phyloP scores from a whole-genome alignment of 1,140 invertebrate genomes.

The Heliconius himera region DNA sequence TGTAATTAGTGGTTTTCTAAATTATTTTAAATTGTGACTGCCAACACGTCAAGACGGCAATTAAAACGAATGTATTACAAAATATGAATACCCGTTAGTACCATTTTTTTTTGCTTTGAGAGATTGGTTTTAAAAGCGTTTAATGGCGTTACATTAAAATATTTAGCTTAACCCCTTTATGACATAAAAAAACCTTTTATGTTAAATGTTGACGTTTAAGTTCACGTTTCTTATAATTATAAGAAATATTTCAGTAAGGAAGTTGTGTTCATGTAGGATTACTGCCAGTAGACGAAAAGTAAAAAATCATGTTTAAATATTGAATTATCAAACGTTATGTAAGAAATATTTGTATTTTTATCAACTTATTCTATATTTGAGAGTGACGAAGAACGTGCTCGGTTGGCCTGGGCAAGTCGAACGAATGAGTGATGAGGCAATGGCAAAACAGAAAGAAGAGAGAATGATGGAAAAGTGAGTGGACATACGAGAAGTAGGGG shows the following conservation, averaged over 20 bases:
- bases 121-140: slow-evolving; percentile 1
- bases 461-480: no score
- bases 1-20: not conserved
- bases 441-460: no score
- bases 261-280: not conserved
- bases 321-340: no score
- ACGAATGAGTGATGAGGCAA: no score
- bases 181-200: not conserved
- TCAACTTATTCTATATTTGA: no score
- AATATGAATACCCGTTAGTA: not conserved
- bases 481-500: no score
- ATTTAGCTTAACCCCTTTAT: not conserved
- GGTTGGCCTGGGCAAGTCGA: no score
- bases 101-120: not conserved
- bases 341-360: no score
- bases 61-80: not conserved
- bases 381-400: no score
- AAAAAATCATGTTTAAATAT: not conserved
- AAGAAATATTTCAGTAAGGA: not conserved
- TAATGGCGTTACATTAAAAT: slow-evolving; percentile 4
- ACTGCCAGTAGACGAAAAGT: not conserved
- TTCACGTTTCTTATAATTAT: not conserved
- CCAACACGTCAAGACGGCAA: not conserved
- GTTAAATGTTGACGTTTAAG: not conserved
- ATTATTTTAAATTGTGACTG: not conserved